Percentiles rank a stretch among this genome's conserved stretches.
Conservation (phyloP, 2,888 invertebrate species). For the Globia sparganii region DNA sequence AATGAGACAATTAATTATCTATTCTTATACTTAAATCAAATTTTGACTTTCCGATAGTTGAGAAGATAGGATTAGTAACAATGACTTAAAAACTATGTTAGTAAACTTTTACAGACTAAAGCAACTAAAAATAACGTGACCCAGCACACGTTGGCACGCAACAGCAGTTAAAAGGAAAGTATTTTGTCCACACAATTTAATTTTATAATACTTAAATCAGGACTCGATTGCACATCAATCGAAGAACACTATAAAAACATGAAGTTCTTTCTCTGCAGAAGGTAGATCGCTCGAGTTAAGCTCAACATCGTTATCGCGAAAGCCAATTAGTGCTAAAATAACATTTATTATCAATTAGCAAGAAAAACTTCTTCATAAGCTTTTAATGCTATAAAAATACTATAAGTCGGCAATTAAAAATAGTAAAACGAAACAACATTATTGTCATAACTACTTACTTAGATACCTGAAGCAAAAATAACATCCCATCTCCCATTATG, state of each 20-base stretch:
- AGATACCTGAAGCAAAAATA: not conserved
- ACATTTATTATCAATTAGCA: conserved; percentile 50
- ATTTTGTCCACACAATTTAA: not conserved
- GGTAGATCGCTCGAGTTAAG: conserved; percentile 28
- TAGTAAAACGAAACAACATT: not conserved
- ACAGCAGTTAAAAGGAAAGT: not conserved
- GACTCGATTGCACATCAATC: conserved; percentile 1
- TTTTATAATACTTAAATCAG: conserved; percentile 15
- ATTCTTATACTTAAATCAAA: too few species aligned
- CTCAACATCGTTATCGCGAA: conserved; percentile 45
- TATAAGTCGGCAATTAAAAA: conserved; percentile 15
- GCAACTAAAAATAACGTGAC: too few species aligned
- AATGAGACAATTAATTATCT: too few species aligned
- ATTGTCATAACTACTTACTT: not conserved
- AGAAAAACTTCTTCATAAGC: conserved; percentile 33
- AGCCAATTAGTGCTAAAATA: conserved; percentile 55
- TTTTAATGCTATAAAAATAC: conserved; percentile 24
- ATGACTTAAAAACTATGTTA: too few species aligned
- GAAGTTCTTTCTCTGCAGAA: conserved; percentile 29
- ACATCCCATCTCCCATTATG: not conserved
- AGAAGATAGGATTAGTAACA: too few species aligned
- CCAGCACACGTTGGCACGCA: not conserved
- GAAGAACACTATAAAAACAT: conserved; percentile 40
- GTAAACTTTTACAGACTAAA: not conserved
- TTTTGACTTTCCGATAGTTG: too few species aligned